Evolutionary conservation across 92 coral and sea anemone genomes (phyloP), one percentile per base, ranked within the genome.

Genomic region (Pocillopora grandis): DNA sequence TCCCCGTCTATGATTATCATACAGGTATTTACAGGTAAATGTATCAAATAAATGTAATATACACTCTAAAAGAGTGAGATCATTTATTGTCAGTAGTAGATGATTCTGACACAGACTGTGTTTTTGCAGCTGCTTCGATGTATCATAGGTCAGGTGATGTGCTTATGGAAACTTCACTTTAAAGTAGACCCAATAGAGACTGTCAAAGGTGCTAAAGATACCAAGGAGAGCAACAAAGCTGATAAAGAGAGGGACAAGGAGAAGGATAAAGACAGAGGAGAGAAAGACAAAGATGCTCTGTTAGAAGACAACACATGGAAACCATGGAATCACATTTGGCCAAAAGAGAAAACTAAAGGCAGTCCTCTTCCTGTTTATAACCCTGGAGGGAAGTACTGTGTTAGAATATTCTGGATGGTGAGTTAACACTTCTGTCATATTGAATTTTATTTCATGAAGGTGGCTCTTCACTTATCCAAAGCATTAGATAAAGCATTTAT

Each of bases 251-350:
- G 84, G 85, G 92, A 81, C 17, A 94, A 85, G 86, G 95, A 84
- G 60, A 95, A 76, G 87, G 95, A 84, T 37, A 94, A 90, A 84
- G 95, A 84, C 61, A 89, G 88, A 42, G 52, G 52, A 86, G 95
- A 85, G 71, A 94, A 84, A 61, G 91, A 90, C 66, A 91, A 92
- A 16, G 92, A 91, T 60, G 89, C 75, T 5, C 80, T 88, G 78
- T 52, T 72, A 55, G 99, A 96, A 61, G 99, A 96, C 75, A 89
- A 88, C 71, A 84, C 88, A 27, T 96, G 99, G 99, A 96, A 96
- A 79, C 99, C 99, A 2, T 96, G 99, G 99, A 88, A 85, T 63
- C 99, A 96, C 78, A 92, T 96, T 63, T 96, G 99, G 99, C 99
- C 99, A 5, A 96, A 96, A 73, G 99, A 96, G 82, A 96, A 96